Conservation (phyloP, 2,888 invertebrate species). For the Leucophenga montana region DNA sequence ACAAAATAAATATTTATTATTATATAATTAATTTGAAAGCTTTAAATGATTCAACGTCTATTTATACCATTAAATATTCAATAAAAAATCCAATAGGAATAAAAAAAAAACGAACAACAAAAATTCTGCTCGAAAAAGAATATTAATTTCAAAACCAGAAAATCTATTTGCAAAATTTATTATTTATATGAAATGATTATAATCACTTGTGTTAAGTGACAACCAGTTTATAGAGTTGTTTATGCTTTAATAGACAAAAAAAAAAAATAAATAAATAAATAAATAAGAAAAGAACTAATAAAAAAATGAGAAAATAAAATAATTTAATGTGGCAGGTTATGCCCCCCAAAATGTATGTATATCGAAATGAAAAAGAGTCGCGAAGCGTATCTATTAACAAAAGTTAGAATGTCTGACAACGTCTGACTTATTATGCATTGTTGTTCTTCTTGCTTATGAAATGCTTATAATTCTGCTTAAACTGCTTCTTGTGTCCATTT, state of each 20-base stretch:
- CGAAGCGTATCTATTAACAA: conserved; percentile 9
- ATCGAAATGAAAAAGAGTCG: not conserved
- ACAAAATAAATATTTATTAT: conserved; percentile 18
- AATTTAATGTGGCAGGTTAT: not conserved
- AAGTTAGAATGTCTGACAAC: conserved; percentile 31
- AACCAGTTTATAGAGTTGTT: conserved; percentile 49
- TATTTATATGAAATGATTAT: conserved; percentile 34
- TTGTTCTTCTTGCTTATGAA: not conserved
- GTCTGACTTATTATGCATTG: conserved; percentile 6
- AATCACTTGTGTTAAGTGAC: conserved; percentile 40
- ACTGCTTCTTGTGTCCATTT: not conserved
- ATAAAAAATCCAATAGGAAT: not conserved
- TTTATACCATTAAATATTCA: conserved; percentile 39
- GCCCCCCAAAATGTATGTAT: not conserved
- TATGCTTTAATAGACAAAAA: not conserved
- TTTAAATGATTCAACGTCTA: conserved; percentile 48
- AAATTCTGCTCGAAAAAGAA: conserved; percentile 3
- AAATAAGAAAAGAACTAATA: too few species aligned
- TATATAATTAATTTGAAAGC: not conserved
- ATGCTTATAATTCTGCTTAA: conserved; percentile 4
- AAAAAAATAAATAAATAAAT: not conserved
- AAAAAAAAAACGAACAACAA: conserved; percentile 12
- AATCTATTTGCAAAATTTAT: conserved; percentile 29
- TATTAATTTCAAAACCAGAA: conserved; percentile 14
- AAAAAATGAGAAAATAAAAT: conserved; percentile 2